Conservation (phyloP, 2,888 invertebrate genomes). For the Diaphora mendica region DNA sequence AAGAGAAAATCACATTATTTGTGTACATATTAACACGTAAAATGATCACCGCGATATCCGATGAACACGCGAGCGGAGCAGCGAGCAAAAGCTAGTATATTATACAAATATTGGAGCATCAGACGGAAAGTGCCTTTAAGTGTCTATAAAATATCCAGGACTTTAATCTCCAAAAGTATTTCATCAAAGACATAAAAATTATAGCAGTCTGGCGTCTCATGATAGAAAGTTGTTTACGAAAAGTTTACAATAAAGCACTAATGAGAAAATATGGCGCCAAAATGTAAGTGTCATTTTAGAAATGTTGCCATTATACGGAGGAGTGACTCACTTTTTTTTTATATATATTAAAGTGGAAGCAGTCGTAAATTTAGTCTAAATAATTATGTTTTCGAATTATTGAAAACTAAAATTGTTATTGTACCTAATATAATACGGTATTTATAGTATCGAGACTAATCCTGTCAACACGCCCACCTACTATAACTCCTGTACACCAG, state of each 20-base stretch:
- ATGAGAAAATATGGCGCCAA: neutral
- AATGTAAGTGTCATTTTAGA: constrained; percentile 1
- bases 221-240: constrained; percentile 12
- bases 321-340: neutral
- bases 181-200: constrained; percentile 11
- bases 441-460: neutral
- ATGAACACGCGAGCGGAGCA: too few relatives aligned
- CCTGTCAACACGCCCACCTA: too few relatives aligned
- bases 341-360: neutral
- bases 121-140: constrained; percentile 15
- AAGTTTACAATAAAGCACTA: neutral
- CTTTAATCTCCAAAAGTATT: constrained; percentile 3
- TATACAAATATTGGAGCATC: neutral
- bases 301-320: neutral
- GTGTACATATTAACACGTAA: too few relatives aligned
- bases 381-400: neutral
- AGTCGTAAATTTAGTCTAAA: neutral
- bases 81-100: too few relatives aligned
- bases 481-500: too few relatives aligned
- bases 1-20: too few relatives aligned
- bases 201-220: neutral
- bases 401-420: too few relatives aligned
- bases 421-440: too few relatives aligned
- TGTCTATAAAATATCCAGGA: constrained; percentile 8
- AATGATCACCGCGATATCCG: too few relatives aligned